Evolutionary conservation across 2,888 invertebrate genomes (phyloP).

Genomic region (Therioaphis trifolii): DNA sequence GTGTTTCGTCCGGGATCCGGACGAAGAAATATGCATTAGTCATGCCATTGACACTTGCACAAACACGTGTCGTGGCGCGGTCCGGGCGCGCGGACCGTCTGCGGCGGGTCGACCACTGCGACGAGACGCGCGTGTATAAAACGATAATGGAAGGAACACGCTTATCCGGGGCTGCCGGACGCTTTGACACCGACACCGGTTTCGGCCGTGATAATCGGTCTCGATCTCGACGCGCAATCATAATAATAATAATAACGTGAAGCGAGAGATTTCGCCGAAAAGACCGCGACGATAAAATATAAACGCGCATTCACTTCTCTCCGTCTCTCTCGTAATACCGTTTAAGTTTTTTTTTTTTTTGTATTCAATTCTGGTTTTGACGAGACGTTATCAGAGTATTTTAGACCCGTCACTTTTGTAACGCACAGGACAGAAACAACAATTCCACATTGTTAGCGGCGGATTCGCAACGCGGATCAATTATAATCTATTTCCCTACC

Average conservation of each 20-base stretch:
- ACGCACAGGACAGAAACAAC: neutral
- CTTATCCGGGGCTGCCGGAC: neutral
- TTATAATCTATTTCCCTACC: neutral
- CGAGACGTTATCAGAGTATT: neutral
- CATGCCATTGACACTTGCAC: no score
- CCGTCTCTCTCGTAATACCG: neutral
- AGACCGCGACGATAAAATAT: neutral
- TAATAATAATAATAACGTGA: no score
- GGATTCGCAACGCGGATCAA: neutral
- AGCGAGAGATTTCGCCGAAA: neutral
- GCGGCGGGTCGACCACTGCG: neutral
- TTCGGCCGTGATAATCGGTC: neutral
- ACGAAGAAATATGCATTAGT: neutral
- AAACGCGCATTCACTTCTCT: neutral
- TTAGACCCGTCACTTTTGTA: neutral
- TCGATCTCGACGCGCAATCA: no score
- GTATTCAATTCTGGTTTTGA: neutral
- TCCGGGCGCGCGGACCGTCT: neutral
- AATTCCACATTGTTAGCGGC: neutral
- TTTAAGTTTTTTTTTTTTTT: neutral
- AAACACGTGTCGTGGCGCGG: no score
- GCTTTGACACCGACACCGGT: neutral
- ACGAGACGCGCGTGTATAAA: neutral
- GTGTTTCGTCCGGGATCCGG: neutral
- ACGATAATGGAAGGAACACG: neutral